Conservation (phyloP, 1,140 invertebrate genomes). For the Coptotermes formosanus region DNA sequence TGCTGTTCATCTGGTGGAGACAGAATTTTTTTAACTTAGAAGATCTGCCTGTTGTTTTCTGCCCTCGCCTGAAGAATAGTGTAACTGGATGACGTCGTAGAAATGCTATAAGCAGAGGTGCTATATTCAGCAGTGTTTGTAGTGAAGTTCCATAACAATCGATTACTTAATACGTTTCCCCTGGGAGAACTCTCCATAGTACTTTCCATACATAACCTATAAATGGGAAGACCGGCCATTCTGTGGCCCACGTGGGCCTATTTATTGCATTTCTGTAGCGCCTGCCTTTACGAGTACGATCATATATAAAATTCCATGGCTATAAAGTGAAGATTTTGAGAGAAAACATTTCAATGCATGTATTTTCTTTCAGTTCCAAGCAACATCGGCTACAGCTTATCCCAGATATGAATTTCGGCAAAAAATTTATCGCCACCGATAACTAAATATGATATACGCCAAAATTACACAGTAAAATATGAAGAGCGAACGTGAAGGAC, state of each 20-base stretch:
- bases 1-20: too few species aligned
- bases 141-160: neutral
- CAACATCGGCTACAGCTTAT: too few species aligned
- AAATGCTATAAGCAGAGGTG: neutral
- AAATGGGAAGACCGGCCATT: neutral
- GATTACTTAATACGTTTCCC: constrained; percentile 6
- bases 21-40: too few species aligned
- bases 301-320: neutral
- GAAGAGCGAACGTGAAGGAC: too few species aligned
- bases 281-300: neutral
- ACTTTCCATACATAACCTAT: neutral
- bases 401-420: too few species aligned
- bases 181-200: neutral
- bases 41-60: too few species aligned
- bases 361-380: too few species aligned
- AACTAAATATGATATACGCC: too few species aligned
- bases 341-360: neutral
- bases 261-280: neutral
- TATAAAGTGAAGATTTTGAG: neutral
- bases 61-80: too few species aligned
- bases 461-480: too few species aligned
- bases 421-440: too few species aligned
- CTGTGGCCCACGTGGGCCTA: neutral
- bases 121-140: neutral
- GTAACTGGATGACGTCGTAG: neutral